Base-by-base conservation (phyloP, 2,888 invertebrate species). In the Aspidapion aeneum region DNA sequence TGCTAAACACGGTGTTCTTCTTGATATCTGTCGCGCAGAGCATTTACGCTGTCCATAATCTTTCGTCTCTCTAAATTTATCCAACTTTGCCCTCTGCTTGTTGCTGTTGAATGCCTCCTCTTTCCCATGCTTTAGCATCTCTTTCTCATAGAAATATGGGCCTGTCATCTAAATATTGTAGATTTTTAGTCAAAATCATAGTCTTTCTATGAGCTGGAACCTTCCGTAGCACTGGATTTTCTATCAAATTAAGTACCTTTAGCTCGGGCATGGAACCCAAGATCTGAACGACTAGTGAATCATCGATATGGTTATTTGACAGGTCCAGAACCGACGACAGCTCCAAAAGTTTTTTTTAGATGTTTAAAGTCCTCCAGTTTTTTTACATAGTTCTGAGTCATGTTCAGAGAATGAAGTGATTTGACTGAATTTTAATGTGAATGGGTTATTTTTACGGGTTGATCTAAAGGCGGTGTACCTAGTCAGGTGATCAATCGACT, bases 91-190 rank as follows among this genome's bases (percentile, higher is more conserved):
- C 92, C 71, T 81, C 80, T 0, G 78, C 78, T 55, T 71, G 72
- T 71, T 80, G 80, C 70, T 81, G 80, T 7, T 74, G 66, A 1
- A 77, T 66, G 1, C 80, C 80, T 0, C 93, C 93, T 64, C 97
- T 85, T 78, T 85, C 91, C 96, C 97, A 98, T 16, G 97, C 96
- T 80, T 93, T 93, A 0, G 94, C 94, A 77, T 95, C 93, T 64
- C 97, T 85, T 76, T 98, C 98, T 58, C 90, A 84, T 0, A 92
- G 90, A 79, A 95, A 96, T 18, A 97, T 90, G 0, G 98, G 97
- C 18, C 95, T 82, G 74, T 94, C 94, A 79, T 98, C 97, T 71
- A 98, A 81, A 76, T 96, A 94, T 12, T 89, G 86, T 16, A 98
- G 82, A 68, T 90, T 84, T 81, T 87, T 88, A 56, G 87, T 85